Evolutionary conservation across 2,888 invertebrate species (phyloP), one percentile per base, ranked within the genome.

Genomic region (Calliopum simillimum): DNA sequence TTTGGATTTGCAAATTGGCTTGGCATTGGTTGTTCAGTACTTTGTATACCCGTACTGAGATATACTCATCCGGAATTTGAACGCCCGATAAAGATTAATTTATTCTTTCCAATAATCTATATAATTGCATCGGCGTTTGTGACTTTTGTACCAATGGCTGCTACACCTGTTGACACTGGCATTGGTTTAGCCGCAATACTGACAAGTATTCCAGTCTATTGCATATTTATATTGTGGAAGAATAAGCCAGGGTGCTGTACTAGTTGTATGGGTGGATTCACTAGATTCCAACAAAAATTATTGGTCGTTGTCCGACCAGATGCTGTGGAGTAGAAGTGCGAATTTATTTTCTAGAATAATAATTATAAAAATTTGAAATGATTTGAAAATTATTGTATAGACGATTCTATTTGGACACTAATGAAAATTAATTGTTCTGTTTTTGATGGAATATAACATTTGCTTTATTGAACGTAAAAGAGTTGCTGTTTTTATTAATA

Each of bases 1-100:
- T 99, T 99, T 51, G 96, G 97, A 74, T 97, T 97, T 83, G 96
- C 96, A 56, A 96, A 96, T 51, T 97, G 96, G 96, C 85, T 98
- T 77, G 98, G 98, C 81, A 99, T 99, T 81, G 99, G 98, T 11
- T 94, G 96, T 0, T 94, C 98, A 0, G 98, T 99, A 0, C 88
- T 97, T 0, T 98, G 98, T 78, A 88, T 99, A 55, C 96, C 99
- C 3, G 96, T 95, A 88, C 89, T 99, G 68, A 90, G 99, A 75
- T 96, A 93, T 90, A 95, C 93, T 14, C 91, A 93, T 80, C 99
- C 99, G 0, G 91, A 97, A 79, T 88, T 96, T 75, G 91, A 93
- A 59, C 89, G 99, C 78, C 98, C 99, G 6, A 98, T 99, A 79
- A 95, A 91, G 87, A 96, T 97, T 46, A 93, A 94, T 82, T 87